Evolutionary conservation across 2,888 invertebrate genomes (phyloP), one percentile per base, ranked within the genome.

Genomic region (Leptinotarsa juncta): DNA sequence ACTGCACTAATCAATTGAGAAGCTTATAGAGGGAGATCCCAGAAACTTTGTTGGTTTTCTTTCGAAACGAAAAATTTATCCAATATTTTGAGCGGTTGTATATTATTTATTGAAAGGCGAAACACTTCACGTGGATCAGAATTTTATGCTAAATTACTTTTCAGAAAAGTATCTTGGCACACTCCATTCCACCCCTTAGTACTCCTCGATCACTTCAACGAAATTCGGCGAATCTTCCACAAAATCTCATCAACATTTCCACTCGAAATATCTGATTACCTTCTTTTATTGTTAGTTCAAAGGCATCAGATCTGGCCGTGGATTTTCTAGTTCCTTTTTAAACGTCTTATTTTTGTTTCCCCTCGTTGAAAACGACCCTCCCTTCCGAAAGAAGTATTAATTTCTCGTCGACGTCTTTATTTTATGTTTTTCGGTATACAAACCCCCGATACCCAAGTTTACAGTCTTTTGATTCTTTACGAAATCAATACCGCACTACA

Each of bases 321-420:
- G 20, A 55, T 69, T 69, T 48, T 48, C 69, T 48, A 60, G 57
- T 62, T 75, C 67, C 76, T 71, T 75, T 77, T 73, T 73, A 77
- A 78, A 78, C 73, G 76, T 78, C 78, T 78, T 77, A 77, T 75
- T 77, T 78, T 78, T 75, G 71, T 65, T 67, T 73, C 76, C 76
- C 74, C 75, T 71, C 72, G 68, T 57, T 49, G 66, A 53, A 69
- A 71, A n/a, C 76, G 57, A 80, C 80, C 73, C 77, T 75, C 78
- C 82, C 62, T 42, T 62, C 80, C 80, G 82, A 83, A 84, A 84
- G 83, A 85, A 84, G 85, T 85, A 85, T 87, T 87, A 85, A 86
- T 86, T 86, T 85, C 82, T 82, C 83, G 82, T 78, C 82, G 83
- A 85, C 82, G 84, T 84, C 85, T 87, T 85, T 84, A 86, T 87